These are phyloP conservation scores for Zophobas atratus DNA, from an alignment of 1,140 invertebrate species.

Conservation along the genomic window DNA sequence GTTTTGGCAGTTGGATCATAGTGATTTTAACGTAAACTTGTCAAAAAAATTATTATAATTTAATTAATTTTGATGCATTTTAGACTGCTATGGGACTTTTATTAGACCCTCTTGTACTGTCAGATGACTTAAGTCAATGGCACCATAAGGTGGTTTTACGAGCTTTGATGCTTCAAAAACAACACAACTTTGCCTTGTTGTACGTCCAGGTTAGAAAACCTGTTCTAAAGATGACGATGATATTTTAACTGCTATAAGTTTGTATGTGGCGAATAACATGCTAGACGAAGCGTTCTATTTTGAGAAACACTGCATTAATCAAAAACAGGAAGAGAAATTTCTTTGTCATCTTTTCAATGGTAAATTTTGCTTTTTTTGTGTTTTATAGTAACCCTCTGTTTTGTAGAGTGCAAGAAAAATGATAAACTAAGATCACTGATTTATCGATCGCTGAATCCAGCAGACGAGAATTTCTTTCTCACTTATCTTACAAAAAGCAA, in stretches of 20 bases:
- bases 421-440: conserved; percentile 53
- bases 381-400: conserved; percentile 28
- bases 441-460: conserved; percentile 53
- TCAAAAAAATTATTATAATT: conserved; percentile 56
- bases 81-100: conserved; percentile 73
- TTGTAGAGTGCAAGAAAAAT: conserved; percentile 60
- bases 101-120: conserved; percentile 59
- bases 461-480: conserved; percentile 62
- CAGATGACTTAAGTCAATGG: conserved; percentile 62
- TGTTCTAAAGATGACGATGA: conserved; percentile 58
- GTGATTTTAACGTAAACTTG: conserved; percentile 74
- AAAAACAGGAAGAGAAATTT: conserved; percentile 48
- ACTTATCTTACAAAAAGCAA: conserved; percentile 58
- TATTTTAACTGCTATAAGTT: conserved; percentile 58
- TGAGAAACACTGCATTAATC: conserved; percentile 50
- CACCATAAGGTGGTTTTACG: conserved; percentile 63
- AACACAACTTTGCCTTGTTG: conserved; percentile 61
- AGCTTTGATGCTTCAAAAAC: conserved; percentile 62
- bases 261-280: conserved; percentile 63
- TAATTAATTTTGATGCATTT: conserved; percentile 52
- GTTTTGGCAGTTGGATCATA: conserved; percentile 90
- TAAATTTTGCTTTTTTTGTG: conserved; percentile 37
- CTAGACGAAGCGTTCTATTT: conserved; percentile 65
- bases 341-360: conserved; percentile 60
- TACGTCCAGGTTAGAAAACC: conserved; percentile 64